These are phyloP conservation scores for Vollenhovia emeryi DNA, from an alignment of 1,140 invertebrate genomes.

Conservation along the genomic window DNA sequence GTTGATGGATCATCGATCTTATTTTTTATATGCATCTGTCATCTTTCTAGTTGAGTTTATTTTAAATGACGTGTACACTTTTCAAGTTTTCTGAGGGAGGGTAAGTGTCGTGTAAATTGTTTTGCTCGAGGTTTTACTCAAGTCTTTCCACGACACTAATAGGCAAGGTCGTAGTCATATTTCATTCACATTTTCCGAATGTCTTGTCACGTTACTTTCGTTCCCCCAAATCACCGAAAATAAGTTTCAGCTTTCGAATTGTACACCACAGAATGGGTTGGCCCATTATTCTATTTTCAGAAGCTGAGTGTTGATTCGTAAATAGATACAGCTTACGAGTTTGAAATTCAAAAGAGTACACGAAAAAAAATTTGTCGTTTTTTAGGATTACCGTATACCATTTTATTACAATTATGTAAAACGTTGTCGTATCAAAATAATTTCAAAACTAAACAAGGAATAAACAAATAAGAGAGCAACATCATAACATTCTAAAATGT, in stretches of 20 bases:
- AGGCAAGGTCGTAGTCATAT: background rate
- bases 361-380: background rate
- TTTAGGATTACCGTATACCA: background rate
- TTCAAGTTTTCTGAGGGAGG: background rate
- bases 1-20: too few species aligned
- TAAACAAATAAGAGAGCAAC: background rate
- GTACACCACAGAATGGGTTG: background rate
- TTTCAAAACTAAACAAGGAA: background rate
- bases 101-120: background rate
- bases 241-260: constrained; percentile 6
- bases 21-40: background rate
- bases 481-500: background rate
- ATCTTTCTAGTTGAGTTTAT: background rate
- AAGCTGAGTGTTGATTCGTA: background rate
- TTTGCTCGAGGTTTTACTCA: background rate
- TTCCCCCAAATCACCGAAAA: constrained; percentile 17
- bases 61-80: background rate
- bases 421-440: background rate
- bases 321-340: constrained; percentile 13
- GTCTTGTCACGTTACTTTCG: constrained; percentile 23
- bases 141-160: background rate
- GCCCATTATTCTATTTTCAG: constrained; percentile 23
- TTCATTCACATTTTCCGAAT: constrained; percentile 22
- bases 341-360: background rate
- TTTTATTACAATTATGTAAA: background rate